Percentiles rank a stretch among this genome's conserved stretches.
Conservation (phyloP, 2,113 vertebrate genomes). For the Bungarus multicinctus region DNA sequence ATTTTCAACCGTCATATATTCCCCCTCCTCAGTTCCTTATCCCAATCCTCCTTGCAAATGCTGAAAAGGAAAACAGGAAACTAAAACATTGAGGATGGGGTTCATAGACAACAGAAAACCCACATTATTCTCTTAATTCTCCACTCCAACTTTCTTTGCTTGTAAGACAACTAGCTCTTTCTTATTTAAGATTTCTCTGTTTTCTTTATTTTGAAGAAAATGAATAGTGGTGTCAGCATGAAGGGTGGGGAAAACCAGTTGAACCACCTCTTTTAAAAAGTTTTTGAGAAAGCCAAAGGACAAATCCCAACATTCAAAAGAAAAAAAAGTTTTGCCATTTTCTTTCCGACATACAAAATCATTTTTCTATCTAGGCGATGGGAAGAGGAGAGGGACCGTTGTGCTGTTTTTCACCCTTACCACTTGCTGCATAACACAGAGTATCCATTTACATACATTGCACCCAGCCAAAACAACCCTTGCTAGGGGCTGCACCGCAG, state of each 20-base stretch:
- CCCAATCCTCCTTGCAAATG: not conserved
- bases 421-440: not conserved
- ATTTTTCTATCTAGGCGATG: not conserved
- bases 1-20: not conserved
- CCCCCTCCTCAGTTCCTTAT: not conserved
- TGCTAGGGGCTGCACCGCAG: not conserved
- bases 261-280: not conserved
- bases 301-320: not conserved
- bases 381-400: not conserved
- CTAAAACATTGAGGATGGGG: not conserved
- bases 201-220: not conserved
- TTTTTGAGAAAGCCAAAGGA: not conserved
- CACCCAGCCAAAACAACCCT: not conserved
- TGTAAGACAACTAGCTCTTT: not conserved
- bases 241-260: not conserved
- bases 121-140: not conserved
- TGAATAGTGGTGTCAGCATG: not conserved
- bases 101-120: not conserved
- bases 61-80: not conserved
- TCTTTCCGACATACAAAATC: not conserved
- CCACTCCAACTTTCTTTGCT: not conserved
- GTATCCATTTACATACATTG: not conserved
- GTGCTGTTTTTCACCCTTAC: not conserved
- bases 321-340: not conserved
- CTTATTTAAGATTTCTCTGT: not conserved